A percentile compares a stretch with the other conserved stretches of the same genome.
Conservation (phyloP, 2,888 invertebrate species). For the Brenthis daphne region DNA sequence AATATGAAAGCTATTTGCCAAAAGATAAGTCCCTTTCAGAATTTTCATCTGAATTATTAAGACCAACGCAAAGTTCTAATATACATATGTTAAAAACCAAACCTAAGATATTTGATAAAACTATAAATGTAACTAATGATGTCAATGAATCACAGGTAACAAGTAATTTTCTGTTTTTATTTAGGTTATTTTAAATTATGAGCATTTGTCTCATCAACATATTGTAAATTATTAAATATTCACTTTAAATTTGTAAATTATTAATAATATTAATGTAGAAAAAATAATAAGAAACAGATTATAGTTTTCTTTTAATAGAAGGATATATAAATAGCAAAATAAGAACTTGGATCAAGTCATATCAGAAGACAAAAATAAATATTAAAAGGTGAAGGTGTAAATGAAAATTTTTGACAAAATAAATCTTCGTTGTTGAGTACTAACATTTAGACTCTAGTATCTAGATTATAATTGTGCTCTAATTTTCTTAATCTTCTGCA, state of each 20-base stretch:
- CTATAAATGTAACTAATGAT: slow-evolving; percentile 35
- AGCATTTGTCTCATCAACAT: no score
- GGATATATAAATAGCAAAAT: neutral
- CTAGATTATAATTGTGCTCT: no score
- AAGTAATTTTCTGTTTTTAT: slow-evolving; percentile 25
- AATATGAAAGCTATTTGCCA: slow-evolving; percentile 17
- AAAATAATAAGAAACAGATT: slow-evolving; percentile 1
- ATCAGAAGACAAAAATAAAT: neutral
- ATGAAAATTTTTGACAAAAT: no score
- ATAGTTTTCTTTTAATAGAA: neutral
- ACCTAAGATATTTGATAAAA: slow-evolving; percentile 43
- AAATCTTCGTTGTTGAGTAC: no score
- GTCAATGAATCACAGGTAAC: slow-evolving; percentile 51
- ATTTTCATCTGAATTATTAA: slow-evolving; percentile 55
- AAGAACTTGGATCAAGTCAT: slow-evolving; percentile 1
- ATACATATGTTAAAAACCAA: slow-evolving; percentile 25
- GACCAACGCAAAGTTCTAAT: slow-evolving; percentile 19
- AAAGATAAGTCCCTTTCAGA: slow-evolving; percentile 64
- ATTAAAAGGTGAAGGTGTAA: slow-evolving; percentile 11
- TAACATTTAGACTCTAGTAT: no score
- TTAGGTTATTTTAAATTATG: slow-evolving; percentile 8
- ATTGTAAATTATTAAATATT: neutral
- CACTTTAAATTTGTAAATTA: neutral
- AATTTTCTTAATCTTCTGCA: no score
- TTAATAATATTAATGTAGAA: slow-evolving; percentile 1